Evolutionary conservation across 2,888 invertebrate species (phyloP), one percentile per base, ranked within the genome.

Genomic region (Tineola bisselliella): DNA sequence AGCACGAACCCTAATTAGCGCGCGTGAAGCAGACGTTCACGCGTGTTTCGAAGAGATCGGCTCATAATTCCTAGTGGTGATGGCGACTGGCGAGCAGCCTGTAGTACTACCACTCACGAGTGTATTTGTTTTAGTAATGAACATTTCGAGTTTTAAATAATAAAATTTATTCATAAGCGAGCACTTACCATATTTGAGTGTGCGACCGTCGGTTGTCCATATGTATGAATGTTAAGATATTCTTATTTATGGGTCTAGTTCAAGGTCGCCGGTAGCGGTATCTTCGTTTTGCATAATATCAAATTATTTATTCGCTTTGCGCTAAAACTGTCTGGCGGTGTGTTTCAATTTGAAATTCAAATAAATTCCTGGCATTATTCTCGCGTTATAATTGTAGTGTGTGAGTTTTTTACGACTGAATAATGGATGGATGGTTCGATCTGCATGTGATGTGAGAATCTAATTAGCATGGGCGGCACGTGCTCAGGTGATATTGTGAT

Each of bases 111-210:
- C 68, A 72, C 52, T 72, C 79, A 82, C 84, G 81, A 79, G 79
- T n/a, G 43, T 86, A 84, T 87, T 87, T 86, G 86, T 87, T 87
- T 87, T 87, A 86, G 87, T 87, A 87, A 87, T 86, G 84, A 86
- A 87, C 86, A 82, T 84, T 80, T 82, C 77, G 77, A 81, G 81
- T 86, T 84, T 87, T 84, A 86, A 86, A 84, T 84, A 84, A 84
- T 84, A 86, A 84, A 86, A 84, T 84, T 75, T 84, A 87, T 87
- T 86, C 87, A 87, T 84, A 87, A 84, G 81, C 79, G 79, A 76
- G 79, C 80, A 83, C 86, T 84, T 84, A 83, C 83, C 84, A 84
- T 84, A 84, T 83, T 80, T 74, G 84, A 80, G 84, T 83, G 81
- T 77, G 83, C 81, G 80, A 77, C 77, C 30, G 17, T 43, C 74